phyloP scores from a whole-genome alignment of 2,888 invertebrate species.

The Phasia obesa region DNA sequence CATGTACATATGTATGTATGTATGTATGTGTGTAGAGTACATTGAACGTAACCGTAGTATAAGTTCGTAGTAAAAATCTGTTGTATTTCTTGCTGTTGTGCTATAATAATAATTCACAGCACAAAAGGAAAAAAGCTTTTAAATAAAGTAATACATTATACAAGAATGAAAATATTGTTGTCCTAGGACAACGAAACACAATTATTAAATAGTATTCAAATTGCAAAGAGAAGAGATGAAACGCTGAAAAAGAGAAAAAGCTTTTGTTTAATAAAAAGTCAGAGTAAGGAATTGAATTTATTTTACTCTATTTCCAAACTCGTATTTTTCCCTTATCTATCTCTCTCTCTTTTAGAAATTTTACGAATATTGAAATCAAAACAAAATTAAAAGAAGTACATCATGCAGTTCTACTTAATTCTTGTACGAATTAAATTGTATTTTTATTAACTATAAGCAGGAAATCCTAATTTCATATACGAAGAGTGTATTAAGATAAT shows the following conservation, averaged over 20 bases:
- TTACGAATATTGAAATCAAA: constrained; percentile 56
- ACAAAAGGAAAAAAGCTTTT: constrained; percentile 40
- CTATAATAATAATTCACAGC: constrained; percentile 44
- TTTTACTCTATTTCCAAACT: neutral
- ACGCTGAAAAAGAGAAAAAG: constrained; percentile 27
- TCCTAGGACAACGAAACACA: constrained; percentile 64
- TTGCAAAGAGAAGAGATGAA: neutral
- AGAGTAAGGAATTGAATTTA: neutral
- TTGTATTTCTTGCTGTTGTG: neutral
- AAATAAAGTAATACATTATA: constrained; percentile 12
- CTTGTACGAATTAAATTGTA: too few relatives aligned
- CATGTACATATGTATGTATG: too few relatives aligned
- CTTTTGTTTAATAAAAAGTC: neutral
- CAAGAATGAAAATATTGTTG: constrained; percentile 53
- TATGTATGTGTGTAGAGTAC: constrained; percentile 34
- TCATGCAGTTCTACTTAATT: constrained; percentile 4
- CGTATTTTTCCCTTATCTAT: neutral
- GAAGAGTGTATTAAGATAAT: too few relatives aligned
- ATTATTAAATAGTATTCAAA: constrained; percentile 19
- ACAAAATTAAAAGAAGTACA: constrained; percentile 44
- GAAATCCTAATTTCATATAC: too few relatives aligned
- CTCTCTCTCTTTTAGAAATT: neutral
- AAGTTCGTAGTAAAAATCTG: constrained; percentile 41
- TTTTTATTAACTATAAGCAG: too few relatives aligned
- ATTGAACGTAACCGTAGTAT: constrained; percentile 55